These are phyloP conservation scores for Diorhabda elongata DNA, from an alignment of 1,140 invertebrate species.

Conservation along the genomic window DNA sequence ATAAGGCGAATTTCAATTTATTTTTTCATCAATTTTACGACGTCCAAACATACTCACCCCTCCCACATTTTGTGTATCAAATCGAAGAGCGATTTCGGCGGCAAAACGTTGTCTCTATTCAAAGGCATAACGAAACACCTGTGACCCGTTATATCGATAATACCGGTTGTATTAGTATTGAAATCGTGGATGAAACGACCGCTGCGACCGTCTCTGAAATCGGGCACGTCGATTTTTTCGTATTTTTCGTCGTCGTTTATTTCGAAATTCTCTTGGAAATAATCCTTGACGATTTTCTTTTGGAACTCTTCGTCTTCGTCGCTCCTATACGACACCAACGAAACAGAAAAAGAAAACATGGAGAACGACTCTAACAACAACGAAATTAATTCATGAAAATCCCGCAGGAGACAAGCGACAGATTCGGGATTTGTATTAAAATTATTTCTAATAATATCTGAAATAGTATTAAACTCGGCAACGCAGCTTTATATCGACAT, in stretches of 20 bases:
- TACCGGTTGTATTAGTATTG: conserved; percentile 75
- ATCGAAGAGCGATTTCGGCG: conserved; percentile 72
- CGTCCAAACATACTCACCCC: conserved; percentile 44
- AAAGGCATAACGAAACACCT: conserved; percentile 88
- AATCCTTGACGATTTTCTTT: conserved; percentile 45
- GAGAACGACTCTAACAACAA: background rate
- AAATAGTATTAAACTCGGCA: too few species aligned
- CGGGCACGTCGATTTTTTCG: conserved; percentile 75
- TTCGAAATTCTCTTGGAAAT: conserved; percentile 74
- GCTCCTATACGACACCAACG: conserved; percentile 16
- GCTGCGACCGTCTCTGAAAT: conserved; percentile 69
- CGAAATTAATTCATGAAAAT: background rate
- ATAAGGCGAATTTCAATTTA: too few species aligned
- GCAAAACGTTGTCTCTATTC: conserved; percentile 70
- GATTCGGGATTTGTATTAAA: too few species aligned
- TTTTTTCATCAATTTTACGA: too few species aligned
- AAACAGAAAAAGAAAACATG: background rate
- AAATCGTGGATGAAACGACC: conserved; percentile 89
- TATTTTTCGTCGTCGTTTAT: conserved; percentile 64
- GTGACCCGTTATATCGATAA: conserved; percentile 71
- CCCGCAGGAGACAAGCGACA: too few species aligned
- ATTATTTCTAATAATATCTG: too few species aligned
- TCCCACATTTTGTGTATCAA: conserved; percentile 75
- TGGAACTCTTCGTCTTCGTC: conserved; percentile 41
- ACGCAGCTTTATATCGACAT: too few species aligned